These are phyloP conservation scores for Allophyes oxyacanthae DNA, from an alignment of 2,888 invertebrate genomes.

Conservation along the genomic window DNA sequence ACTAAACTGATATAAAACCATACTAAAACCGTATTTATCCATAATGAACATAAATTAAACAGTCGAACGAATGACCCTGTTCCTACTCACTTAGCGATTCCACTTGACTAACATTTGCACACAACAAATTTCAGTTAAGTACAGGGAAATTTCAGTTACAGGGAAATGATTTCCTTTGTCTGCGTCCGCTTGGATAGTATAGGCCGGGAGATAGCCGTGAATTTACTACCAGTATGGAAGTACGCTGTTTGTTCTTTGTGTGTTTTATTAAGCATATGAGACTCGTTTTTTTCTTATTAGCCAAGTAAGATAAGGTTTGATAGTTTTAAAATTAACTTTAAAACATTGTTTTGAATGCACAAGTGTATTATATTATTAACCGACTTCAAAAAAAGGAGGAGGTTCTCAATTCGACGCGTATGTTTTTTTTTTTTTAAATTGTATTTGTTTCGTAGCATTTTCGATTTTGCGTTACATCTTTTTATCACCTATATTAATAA, in stretches of 20 bases:
- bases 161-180: slow-evolving; percentile 62
- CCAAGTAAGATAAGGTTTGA: too few relatives aligned
- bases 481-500: too few relatives aligned
- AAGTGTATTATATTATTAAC: too few relatives aligned
- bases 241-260: slow-evolving; percentile 1
- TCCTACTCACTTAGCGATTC: slow-evolving; percentile 46
- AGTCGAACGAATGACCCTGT: slow-evolving; percentile 17
- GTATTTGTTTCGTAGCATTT: too few relatives aligned
- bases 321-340: too few relatives aligned
- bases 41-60: slow-evolving; percentile 36
- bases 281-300: neutral
- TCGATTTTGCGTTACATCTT: too few relatives aligned
- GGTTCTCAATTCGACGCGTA: too few relatives aligned
- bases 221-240: neutral
- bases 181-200: slow-evolving; percentile 1
- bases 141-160: slow-evolving; percentile 55
- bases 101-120: slow-evolving; percentile 56
- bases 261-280: neutral
- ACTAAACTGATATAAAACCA: too few relatives aligned
- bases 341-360: too few relatives aligned
- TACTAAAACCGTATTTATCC: slow-evolving; percentile 4
- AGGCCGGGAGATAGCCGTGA: slow-evolving; percentile 14
- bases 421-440: too few relatives aligned
- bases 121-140: slow-evolving; percentile 63
- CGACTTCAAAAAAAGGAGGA: too few relatives aligned